Base-by-base conservation (phyloP, 92 coral and sea anemone species). In the Pocillopora meandrina region DNA sequence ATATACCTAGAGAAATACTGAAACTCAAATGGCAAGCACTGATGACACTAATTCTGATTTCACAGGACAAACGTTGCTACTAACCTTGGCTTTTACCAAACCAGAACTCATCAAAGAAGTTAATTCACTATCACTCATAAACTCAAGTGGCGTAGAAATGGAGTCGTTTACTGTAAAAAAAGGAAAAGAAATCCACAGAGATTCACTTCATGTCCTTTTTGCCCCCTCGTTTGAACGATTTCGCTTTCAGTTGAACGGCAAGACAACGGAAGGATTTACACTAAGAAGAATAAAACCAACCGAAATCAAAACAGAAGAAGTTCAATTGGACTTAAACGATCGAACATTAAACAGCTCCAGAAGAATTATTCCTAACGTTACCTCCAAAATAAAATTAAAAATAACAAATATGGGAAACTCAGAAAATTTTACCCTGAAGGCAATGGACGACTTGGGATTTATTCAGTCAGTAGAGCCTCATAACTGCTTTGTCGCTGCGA, bases 391-490 rank as follows among this genome's bases (percentile, higher is more conserved):
- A 34, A 74, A 57, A 13, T 75, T 89, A 42, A 73, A 74, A 61
- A 61, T 89, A 31, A 78, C 17, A 52, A 89, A 89, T 72, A 55
- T 3, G 17, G 92, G 92, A 17, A 16, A 70, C 58, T 65, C 86
- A 9, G 34, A 72, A 66, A 49, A 33, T 65, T 85, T 89, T 31
- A 34, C 68, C 11, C 12, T 89, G 56, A 78, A 85, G 18, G 89
- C 92, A 31, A 74, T 16, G 35, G 92, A 89, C 62, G 92, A 89
- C 65, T 61, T 89, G 58, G 74, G 89, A 64, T 89, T 65, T 78
- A 57, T 74, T 13, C 55, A 66, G 84, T 47, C 79, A 0, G 55
- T 89, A 49, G 72, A 11, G 26, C 92, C 92, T 57, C 19, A 1
- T 59, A 17, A 68, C 58, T 16, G 34, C 14, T 4, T 58, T 23